Evolutionary conservation across 2,113 vertebrate species (phyloP).

Genomic region (Charina bottae): DNA sequence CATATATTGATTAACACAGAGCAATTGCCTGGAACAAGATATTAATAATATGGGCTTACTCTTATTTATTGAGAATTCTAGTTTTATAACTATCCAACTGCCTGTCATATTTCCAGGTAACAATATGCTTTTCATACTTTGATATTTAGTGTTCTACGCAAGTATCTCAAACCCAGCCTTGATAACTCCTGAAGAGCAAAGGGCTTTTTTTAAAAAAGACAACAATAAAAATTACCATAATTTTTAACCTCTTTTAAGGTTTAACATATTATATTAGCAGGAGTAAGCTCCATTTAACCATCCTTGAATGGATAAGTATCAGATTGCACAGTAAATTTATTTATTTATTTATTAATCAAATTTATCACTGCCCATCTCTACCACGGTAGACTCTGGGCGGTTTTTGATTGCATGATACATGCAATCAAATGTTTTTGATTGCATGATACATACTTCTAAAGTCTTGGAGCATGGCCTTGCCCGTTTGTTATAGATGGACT

Average conservation of each 20-base stretch:
- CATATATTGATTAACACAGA: conserved; percentile 28
- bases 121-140: not conserved
- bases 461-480: not conserved
- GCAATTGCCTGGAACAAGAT: conserved; percentile 4
- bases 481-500: not conserved
- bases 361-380: no score
- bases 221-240: not conserved
- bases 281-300: not conserved
- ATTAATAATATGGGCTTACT: conserved; percentile 29
- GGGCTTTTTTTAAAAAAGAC: not conserved
- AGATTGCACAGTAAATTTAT: not conserved
- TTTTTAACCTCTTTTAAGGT: not conserved
- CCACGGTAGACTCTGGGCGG: no score
- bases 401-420: no score
- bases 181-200: not conserved
- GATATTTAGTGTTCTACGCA: not conserved
- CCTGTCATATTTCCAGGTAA: not conserved
- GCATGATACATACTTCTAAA: not conserved
- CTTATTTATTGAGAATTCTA: conserved; percentile 38
- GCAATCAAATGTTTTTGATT: not conserved
- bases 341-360: no score
- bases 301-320: not conserved
- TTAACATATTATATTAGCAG: not conserved
- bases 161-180: not conserved
- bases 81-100: not conserved